A percentile compares a stretch with the other conserved stretches of the same genome.
Conservation (phyloP, 2,113 vertebrate genomes). For the Canis aureus region DNA sequence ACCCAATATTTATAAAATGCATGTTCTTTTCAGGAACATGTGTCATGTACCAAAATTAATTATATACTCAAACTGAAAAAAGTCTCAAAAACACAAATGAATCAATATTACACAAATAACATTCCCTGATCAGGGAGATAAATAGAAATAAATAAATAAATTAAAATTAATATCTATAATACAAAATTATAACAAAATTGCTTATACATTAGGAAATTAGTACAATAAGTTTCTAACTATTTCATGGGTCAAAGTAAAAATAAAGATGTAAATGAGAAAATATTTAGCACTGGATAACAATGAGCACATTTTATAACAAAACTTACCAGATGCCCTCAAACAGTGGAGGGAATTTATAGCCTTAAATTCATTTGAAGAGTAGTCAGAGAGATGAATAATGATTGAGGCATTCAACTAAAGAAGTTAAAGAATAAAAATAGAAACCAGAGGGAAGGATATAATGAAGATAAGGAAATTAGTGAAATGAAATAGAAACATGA, state of each 20-base stretch:
- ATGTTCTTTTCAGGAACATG: background rate
- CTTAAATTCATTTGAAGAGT: constrained; percentile 2
- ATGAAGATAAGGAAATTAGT: background rate
- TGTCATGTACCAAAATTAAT: background rate
- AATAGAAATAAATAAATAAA: background rate
- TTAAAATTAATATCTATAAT: constrained; percentile 1
- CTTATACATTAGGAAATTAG: background rate
- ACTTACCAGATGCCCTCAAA: background rate
- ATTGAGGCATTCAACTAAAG: background rate
- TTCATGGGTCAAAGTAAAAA: constrained; percentile 30
- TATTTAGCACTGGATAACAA: background rate
- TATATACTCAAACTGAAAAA: background rate
- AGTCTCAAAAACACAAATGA: background rate
- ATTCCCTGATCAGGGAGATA: background rate
- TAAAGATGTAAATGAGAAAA: constrained; percentile 24
- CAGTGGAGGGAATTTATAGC: background rate
- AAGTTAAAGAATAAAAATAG: constrained; percentile 23
- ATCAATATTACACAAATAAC: background rate
- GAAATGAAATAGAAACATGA: background rate
- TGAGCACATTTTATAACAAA: background rate
- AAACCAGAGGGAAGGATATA: background rate
- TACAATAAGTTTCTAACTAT: background rate
- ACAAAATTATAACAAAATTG: background rate
- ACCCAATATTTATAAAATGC: background rate
- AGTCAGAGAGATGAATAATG: background rate